A percentile compares a stretch with the other conserved stretches of the same genome.
Evolutionary conservation across 30 jellyfish, hydroid and myxozoan species (phyloP).

Genomic region (Sanderia malayensis): DNA sequence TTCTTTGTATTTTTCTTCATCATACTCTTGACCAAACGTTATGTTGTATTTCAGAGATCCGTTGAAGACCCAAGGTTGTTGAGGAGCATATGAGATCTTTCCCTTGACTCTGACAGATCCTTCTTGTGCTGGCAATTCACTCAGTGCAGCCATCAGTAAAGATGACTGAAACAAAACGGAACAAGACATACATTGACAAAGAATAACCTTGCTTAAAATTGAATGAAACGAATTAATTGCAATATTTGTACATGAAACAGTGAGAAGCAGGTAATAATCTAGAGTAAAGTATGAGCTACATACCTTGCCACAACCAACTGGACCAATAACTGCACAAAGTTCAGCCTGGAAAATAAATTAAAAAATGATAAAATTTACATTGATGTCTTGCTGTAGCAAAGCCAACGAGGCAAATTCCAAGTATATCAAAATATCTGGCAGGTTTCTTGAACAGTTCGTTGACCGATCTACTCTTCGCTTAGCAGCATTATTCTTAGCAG

Average conservation of each 20-base stretch:
- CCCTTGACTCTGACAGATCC: conserved; percentile 77
- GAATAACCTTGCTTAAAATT: too few relatives aligned
- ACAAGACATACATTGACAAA: too few relatives aligned
- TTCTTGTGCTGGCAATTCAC: conserved; percentile 66
- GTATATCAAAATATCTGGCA: too few relatives aligned
- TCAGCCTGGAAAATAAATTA: conserved; percentile 57
- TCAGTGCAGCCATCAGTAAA: conserved; percentile 79
- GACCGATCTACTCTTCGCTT: too few relatives aligned
- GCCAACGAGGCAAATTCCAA: too few relatives aligned
- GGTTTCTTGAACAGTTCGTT: too few relatives aligned
- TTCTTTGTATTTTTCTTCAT: conserved; percentile 69
- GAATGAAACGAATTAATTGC: too few relatives aligned
- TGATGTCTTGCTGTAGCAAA: not conserved
- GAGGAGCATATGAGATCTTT: conserved; percentile 76
- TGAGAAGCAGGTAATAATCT: too few relatives aligned
- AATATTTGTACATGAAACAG: too few relatives aligned
- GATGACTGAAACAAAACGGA: conserved; percentile 80
- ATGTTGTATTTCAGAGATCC: conserved; percentile 85
- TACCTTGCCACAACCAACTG: conserved; percentile 94
- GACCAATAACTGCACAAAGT: conserved; percentile 83
- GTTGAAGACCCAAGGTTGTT: conserved; percentile 90
- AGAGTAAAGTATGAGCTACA: too few relatives aligned
- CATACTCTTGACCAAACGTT: conserved; percentile 83
- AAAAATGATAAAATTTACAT: not conserved
- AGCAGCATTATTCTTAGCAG: too few relatives aligned